A percentile compares a stretch with the other conserved stretches of the same genome.
These are phyloP conservation scores for Papilio machaon DNA, from an alignment of 1,140 invertebrate genomes.

Conservation along the genomic window DNA sequence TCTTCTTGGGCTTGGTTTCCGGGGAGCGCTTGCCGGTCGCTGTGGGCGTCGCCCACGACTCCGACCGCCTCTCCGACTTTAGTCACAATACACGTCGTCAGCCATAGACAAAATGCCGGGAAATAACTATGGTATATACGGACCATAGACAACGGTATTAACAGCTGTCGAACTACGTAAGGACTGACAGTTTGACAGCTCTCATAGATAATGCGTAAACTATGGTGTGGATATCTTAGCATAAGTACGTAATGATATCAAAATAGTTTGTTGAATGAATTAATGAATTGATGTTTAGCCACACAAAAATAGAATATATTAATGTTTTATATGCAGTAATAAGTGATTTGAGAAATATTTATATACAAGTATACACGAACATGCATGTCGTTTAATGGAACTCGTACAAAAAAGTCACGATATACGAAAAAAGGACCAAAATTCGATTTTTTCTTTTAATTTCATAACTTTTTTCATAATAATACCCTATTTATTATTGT, in stretches of 20 bases:
- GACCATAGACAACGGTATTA: not conserved
- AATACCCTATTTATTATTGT: not conserved
- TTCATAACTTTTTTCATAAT: not conserved
- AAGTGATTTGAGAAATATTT: not conserved
- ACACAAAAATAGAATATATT: not conserved
- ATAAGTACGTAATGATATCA: not conserved
- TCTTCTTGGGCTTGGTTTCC: slow-evolving; percentile 33
- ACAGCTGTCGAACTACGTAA: not conserved
- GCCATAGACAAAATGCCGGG: not conserved
- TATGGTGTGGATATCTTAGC: not conserved
- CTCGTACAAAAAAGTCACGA: not conserved
- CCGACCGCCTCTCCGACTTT: slow-evolving; percentile 50
- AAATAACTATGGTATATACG: not conserved
- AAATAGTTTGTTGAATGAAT: not conserved
- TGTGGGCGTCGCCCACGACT: slow-evolving; percentile 56
- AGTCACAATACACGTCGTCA: slow-evolving; percentile 35
- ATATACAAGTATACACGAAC: not conserved
- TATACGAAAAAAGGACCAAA: too few relatives aligned
- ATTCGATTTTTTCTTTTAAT: too few relatives aligned
- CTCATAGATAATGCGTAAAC: not conserved
- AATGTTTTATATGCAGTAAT: not conserved
- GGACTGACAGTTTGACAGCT: not conserved
- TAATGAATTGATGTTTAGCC: not conserved
- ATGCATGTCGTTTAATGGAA: slow-evolving; percentile 1
- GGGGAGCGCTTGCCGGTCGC: slow-evolving; percentile 49